Conservation (phyloP, 1,140 invertebrate genomes). For the Cyclina sinensis region DNA sequence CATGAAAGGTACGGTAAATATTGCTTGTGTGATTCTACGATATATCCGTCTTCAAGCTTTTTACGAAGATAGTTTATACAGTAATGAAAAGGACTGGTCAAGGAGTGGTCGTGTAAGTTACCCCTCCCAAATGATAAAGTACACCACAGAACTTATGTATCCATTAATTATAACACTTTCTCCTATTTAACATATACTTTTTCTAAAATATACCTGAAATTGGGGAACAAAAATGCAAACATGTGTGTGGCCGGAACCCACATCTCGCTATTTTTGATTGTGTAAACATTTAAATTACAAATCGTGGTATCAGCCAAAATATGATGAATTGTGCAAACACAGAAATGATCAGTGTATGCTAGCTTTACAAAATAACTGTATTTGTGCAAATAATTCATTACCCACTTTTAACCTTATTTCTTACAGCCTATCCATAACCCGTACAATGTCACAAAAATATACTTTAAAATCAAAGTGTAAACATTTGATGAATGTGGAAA, state of each 20-base stretch:
- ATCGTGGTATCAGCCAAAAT: constrained; percentile 34
- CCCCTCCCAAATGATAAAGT: no score
- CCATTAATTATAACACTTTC: no score
- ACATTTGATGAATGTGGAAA: constrained; percentile 23
- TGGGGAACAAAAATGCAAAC: neutral
- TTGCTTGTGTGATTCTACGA: no score
- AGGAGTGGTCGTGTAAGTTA: no score
- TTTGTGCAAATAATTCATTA: constrained; percentile 56
- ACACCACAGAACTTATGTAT: no score
- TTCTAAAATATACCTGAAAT: no score
- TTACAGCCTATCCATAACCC: constrained; percentile 6
- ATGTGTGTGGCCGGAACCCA: constrained; percentile 36
- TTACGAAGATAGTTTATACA: no score
- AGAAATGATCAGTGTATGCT: constrained; percentile 29
- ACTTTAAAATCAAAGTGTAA: constrained; percentile 10
- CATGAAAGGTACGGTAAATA: no score
- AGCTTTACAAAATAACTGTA: constrained; percentile 28
- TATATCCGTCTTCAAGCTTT: no score
- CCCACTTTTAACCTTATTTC: constrained; percentile 60
- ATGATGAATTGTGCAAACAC: constrained; percentile 55
- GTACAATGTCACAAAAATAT: constrained; percentile 25
- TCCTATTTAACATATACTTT: no score
- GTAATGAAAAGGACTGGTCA: no score
- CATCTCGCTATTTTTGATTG: neutral
- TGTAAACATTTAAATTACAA: constrained; percentile 55